Evolutionary conservation across 2,888 invertebrate genomes (phyloP).

Genomic region (Teleiodes luculella): DNA sequence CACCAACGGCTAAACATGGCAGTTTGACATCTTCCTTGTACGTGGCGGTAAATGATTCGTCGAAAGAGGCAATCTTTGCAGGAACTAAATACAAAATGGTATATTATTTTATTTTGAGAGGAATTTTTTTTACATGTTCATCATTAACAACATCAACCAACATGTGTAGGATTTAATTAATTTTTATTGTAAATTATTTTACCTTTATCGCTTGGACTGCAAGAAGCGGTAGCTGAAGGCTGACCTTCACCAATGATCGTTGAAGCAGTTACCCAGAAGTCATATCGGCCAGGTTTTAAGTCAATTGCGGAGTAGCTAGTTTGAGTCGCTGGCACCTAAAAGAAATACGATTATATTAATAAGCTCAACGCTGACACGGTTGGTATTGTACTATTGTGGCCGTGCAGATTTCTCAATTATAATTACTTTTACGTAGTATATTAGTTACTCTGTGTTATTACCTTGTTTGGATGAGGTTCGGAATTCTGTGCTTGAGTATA

Average conservation of each 20-base stretch:
- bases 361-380: no score
- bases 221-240: slow-evolving; percentile 90
- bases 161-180: no score
- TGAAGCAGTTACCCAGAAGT: slow-evolving; percentile 96
- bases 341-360: neutral
- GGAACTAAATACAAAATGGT: slow-evolving; percentile 81
- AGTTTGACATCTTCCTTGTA: slow-evolving; percentile 95
- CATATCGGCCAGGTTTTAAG: slow-evolving; percentile 90
- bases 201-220: slow-evolving; percentile 91
- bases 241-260: slow-evolving; percentile 97
- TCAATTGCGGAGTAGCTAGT: slow-evolving; percentile 93
- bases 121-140: no score
- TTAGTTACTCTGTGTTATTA: slow-evolving; percentile 35
- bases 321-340: slow-evolving; percentile 85
- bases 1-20: slow-evolving; percentile 94
- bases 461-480: slow-evolving; percentile 86
- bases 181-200: slow-evolving; percentile 23
- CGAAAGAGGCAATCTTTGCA: slow-evolving; percentile 96
- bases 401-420: no score
- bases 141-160: no score
- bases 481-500: slow-evolving; percentile 88
- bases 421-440: no score
- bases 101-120: neutral
- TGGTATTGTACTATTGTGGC: no score
- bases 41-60: slow-evolving; percentile 93